Conservation (phyloP, 2,888 invertebrate species). For the Brenthis hecate region DNA sequence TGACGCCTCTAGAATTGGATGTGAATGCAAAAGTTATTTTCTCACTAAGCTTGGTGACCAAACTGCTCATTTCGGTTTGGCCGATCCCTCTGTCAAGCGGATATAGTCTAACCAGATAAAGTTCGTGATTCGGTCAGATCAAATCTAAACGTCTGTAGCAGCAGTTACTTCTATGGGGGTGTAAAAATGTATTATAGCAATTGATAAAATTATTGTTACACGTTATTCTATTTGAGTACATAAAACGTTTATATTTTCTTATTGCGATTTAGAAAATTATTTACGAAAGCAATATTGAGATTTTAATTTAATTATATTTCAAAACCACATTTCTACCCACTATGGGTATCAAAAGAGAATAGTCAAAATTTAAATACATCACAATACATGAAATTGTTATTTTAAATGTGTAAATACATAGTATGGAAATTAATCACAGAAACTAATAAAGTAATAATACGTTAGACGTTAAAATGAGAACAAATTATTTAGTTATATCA, state of each 20-base stretch:
- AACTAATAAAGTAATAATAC: slow-evolving; percentile 5
- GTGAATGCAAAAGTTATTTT: too few relatives aligned
- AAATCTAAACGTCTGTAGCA: slow-evolving; percentile 1
- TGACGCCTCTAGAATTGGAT: too few relatives aligned
- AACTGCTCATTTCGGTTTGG: too few relatives aligned
- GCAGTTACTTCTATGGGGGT: slow-evolving; percentile 4
- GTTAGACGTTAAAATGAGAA: slow-evolving; percentile 13
- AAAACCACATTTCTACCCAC: not conserved
- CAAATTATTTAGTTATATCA: slow-evolving; percentile 30
- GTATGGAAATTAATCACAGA: slow-evolving; percentile 1
- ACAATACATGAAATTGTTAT: slow-evolving; percentile 1
- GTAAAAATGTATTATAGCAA: slow-evolving; percentile 13
- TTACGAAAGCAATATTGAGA: slow-evolving; percentile 4
- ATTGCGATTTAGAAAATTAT: slow-evolving; percentile 2
- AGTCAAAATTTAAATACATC: not conserved
- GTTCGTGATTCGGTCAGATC: not conserved
- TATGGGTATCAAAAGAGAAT: not conserved
- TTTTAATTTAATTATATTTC: too few relatives aligned
- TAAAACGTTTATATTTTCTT: slow-evolving; percentile 22
- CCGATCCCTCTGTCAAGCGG: not conserved
- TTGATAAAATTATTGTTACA: slow-evolving; percentile 12
- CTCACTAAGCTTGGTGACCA: too few relatives aligned
- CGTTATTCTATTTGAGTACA: slow-evolving; percentile 6
- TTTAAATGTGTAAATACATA: too few relatives aligned
- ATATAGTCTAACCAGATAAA: not conserved